Base-by-base conservation (phyloP, 2,888 invertebrate species). In the Scrobipalpa atriplicella region DNA sequence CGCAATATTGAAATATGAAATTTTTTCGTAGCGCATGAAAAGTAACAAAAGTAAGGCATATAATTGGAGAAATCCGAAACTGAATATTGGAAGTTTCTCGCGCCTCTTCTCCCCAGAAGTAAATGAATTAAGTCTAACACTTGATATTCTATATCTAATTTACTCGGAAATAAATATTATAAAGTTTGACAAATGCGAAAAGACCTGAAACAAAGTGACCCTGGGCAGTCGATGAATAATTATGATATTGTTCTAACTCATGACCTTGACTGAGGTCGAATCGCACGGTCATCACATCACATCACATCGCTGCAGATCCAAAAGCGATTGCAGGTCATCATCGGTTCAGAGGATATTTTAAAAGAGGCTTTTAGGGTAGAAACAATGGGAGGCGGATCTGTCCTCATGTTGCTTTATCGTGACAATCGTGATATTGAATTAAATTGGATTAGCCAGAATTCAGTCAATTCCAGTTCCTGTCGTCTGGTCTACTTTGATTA, bases 341-440 rank as follows among this genome's bases (percentile, higher is more conserved):
- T 81, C 81, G 89, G 90, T 90, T 91, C 90, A 91, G 80, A 83
- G 89, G 80, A 84, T 89, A 84, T 78, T 72, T 72, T 80, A 87
- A 86, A 74, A 69, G 69, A 58, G 67, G 69, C 67, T 71, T 67
- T 67, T 64, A 47, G 47, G 54, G 77, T 76, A 70, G 29, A 75
- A 73, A 77, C 76, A 80, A 83, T 81, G 73, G 78, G 73, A 69
- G 81, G 78, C 79, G 83, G 81, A 80, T 82, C 79, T 73, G 72
- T 73, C 74, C 78, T 77, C 78, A 72, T 79, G 79, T 79, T 72
- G 68, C 65, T 62, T 66, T 72, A 69, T 69, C 70, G 69, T 71
- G 75, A 70, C 70, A 75, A 73, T 72, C 70, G 66, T 7, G 0
- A 16, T 38, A 58, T 58, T 58, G 36, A 38, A 58, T 38, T n/a